These are phyloP conservation scores for Tokudaia muenninki DNA, from an alignment of 2,797 vertebrate species.

Conservation along the genomic window DNA sequence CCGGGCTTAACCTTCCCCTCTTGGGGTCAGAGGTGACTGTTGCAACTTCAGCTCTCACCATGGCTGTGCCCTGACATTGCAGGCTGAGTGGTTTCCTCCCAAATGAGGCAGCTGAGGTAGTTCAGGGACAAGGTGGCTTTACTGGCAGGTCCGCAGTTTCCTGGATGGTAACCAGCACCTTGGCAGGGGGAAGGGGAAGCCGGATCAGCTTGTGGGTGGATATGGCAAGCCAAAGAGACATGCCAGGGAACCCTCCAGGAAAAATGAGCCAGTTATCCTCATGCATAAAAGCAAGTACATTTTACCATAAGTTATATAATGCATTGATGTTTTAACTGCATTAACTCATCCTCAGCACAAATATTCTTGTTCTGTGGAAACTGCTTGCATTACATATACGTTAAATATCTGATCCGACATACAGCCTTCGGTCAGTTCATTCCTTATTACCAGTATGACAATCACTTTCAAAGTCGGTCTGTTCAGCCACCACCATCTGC, in stretches of 20 bases:
- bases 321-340: background rate
- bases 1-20: background rate
- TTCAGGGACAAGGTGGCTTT: fast-evolving
- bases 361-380: background rate
- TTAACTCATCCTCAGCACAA: background rate
- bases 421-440: background rate
- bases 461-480: background rate
- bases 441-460: background rate
- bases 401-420: background rate
- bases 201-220: background rate
- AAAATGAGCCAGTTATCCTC: background rate
- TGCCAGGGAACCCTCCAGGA: fast-evolving
- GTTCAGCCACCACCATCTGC: background rate
- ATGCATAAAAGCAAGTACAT: background rate
- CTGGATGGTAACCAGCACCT: background rate
- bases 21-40: fast-evolving
- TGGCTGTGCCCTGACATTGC: background rate
- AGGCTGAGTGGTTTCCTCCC: background rate
- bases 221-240: background rate
- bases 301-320: background rate
- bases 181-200: fast-evolving
- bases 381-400: background rate
- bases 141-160: background rate
- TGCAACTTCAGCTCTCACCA: fast-evolving
- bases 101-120: background rate